Evolutionary conservation across 2,113 vertebrate species (phyloP).

Genomic region (Aspiorhynchus laticeps): DNA sequence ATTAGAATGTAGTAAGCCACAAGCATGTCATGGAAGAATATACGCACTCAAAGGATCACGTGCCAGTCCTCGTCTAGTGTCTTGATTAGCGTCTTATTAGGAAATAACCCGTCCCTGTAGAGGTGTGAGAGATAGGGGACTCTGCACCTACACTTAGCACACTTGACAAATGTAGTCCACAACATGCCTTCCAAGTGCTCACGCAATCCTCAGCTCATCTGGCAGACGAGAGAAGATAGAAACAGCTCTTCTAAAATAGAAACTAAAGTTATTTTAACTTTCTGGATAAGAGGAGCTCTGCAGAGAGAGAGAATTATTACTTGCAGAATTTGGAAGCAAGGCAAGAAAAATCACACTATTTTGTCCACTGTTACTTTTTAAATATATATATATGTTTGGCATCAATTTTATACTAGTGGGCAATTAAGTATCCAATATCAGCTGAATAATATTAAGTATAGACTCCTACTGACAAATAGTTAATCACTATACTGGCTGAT

Average conservation of each 20-base stretch:
- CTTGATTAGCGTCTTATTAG: slow-evolving; percentile 43
- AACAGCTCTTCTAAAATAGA: slow-evolving; percentile 40
- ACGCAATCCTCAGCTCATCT: slow-evolving; percentile 14
- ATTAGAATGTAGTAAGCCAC: not conserved
- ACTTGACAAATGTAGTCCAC: slow-evolving; percentile 38
- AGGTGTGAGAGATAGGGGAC: slow-evolving; percentile 44
- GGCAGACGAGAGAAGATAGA: slow-evolving; percentile 36
- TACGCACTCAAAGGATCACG: not conserved
- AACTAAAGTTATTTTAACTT: slow-evolving; percentile 19
- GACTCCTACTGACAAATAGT: not conserved
- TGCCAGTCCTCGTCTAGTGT: slow-evolving; percentile 6
- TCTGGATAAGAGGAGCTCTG: slow-evolving; percentile 26
- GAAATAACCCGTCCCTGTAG: slow-evolving; percentile 13
- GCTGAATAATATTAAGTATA: not conserved
- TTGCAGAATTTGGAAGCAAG: not conserved
- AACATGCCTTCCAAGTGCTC: slow-evolving; percentile 21
- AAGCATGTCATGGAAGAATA: slow-evolving; percentile 33
- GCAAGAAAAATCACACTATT: not conserved
- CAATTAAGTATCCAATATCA: not conserved
- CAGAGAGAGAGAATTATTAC: not conserved
- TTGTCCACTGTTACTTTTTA: not conserved
- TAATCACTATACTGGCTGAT: not conserved
- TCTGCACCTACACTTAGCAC: slow-evolving; percentile 38
- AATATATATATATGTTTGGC: not conserved
- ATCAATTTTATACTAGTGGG: not conserved